Base-by-base conservation (phyloP, 2,888 invertebrate species). In the Drosophila nr. medialis region DNA sequence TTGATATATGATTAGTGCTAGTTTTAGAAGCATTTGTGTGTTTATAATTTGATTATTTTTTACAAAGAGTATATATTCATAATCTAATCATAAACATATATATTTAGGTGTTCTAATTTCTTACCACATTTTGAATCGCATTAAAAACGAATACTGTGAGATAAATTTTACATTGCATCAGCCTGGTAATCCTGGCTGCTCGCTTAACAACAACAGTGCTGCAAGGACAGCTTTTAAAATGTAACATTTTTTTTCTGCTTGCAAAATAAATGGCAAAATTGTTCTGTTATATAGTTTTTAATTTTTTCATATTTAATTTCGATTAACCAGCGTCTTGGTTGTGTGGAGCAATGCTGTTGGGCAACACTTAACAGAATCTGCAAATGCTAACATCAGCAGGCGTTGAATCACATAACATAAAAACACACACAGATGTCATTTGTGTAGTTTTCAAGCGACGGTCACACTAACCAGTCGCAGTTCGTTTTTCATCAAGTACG, bases 381-480 rank as follows among this genome's bases (percentile, higher is more conserved):
- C 45, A 45, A 21, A 27, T 11, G 42, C 0, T 71, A 71, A 62
- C 60, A 36, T 36, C 21, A n/a, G 50, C 34, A 15, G 50, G 34
- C 38, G 38, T 40, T 40, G 10, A 32, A 32, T 4, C 4, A 32
- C 4, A 32, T 40, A 45, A 58, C 18, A 38, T 38, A 36, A 42
- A 48, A 48, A 21, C 21, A 34, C 13, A n/a, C 27, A 38, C 18
- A 27, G 15, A n/a, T 61, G 61, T 24, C 13, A 64, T 75, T 76
- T 48, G 58, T 38, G 11, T 7, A 13, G 13, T 27, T 29, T 27
- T 32, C 21, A 29, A 18, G 18, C 32, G 1, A 53, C 30, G 80
- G 80, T 60, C 77, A 75, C 80, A 80, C 62, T 64, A 15, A 21
- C 24, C 59, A 78, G 78, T 78, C 59, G 42, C 45, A 80, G 72